Percentiles rank a stretch among this genome's conserved stretches.
phyloP scores from a whole-genome alignment of 2,113 vertebrate genomes.

The Abramis brama region DNA sequence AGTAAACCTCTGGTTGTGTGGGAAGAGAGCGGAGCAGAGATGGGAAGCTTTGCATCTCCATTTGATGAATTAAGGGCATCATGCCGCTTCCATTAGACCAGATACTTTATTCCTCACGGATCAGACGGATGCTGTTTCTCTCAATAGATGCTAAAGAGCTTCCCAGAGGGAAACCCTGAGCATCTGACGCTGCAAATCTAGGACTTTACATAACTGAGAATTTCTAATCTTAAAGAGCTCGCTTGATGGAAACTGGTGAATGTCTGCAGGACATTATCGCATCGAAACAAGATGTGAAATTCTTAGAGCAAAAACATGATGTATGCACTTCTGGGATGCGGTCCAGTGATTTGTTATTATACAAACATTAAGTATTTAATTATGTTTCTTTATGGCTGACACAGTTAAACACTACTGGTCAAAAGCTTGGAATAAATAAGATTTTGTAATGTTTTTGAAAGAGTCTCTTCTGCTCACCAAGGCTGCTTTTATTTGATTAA shows the following conservation, averaged over 20 bases:
- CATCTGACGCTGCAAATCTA: not conserved
- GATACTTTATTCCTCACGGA: not conserved
- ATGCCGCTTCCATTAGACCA: slow-evolving; percentile 16
- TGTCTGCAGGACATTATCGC: not conserved
- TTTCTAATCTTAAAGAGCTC: not conserved
- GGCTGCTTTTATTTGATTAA: no score
- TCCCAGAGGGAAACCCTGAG: not conserved
- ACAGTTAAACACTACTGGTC: not conserved
- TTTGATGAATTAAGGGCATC: not conserved
- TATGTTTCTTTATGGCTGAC: no score
- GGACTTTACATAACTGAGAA: not conserved
- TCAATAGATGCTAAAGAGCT: slow-evolving; percentile 33
- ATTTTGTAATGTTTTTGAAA: not conserved
- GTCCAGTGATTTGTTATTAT: no score
- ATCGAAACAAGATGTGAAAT: not conserved
- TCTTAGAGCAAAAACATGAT: not conserved
- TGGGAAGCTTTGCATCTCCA: not conserved
- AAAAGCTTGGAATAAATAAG: not conserved
- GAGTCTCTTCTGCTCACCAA: no score
- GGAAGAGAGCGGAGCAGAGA: not conserved
- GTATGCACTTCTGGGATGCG: no score
- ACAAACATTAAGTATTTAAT: no score
- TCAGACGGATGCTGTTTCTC: not conserved
- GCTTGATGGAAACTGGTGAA: not conserved
- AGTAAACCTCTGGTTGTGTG: slow-evolving; percentile 18